Conservation (phyloP, 2,113 vertebrate genomes). For the Oryzias woworae region DNA sequence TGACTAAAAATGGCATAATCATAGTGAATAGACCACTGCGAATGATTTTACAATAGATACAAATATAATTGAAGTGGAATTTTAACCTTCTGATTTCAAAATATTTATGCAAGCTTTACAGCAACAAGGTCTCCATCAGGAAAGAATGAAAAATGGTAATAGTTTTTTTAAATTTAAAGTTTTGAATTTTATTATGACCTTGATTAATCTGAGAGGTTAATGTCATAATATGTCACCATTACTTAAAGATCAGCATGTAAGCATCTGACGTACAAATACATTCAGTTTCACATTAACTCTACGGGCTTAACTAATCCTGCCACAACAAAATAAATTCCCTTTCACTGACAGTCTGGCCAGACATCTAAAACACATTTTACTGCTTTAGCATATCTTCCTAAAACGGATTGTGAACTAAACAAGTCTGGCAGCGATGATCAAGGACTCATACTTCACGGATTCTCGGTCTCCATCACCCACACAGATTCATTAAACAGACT, state of each 20-base stretch:
- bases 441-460: not conserved
- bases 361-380: not conserved
- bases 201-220: not conserved
- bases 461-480: not conserved
- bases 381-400: constrained; percentile 1
- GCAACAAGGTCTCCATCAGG: too few species aligned
- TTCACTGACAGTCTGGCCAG: not conserved
- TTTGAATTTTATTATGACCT: too few species aligned
- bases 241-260: not conserved
- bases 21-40: too few species aligned
- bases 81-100: too few species aligned
- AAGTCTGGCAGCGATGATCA: not conserved
- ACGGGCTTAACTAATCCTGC: not conserved
- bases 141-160: too few species aligned
- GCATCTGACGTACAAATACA: constrained; percentile 2
- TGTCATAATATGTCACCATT: not conserved
- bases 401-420: constrained; percentile 6
- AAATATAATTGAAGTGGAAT: too few species aligned
- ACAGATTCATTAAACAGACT: not conserved
- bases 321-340: not conserved
- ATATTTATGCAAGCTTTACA: too few species aligned
- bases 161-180: too few species aligned
- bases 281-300: not conserved
- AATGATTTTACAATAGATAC: too few species aligned
- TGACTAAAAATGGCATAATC: too few species aligned